A percentile compares a stretch with the other conserved stretches of the same genome.
Conservation (phyloP, 23 tunicate species). For the Aplidium turbinatum region DNA sequence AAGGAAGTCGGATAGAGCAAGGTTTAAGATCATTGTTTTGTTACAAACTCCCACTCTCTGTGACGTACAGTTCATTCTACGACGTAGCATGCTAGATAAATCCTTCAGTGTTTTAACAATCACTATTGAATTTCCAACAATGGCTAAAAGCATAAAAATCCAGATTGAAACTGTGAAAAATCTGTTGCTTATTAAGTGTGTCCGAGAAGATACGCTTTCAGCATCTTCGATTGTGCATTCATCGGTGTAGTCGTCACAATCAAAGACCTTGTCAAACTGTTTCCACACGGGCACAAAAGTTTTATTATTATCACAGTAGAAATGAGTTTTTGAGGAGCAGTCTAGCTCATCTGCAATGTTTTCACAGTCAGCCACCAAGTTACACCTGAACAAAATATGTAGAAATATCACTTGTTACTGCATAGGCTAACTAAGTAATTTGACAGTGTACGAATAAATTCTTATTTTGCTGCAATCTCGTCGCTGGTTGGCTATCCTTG, state of each 20-base stretch:
- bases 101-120: constrained; percentile 34
- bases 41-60: constrained; percentile 58
- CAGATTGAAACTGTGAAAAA: constrained; percentile 34
- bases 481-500: too few relatives aligned
- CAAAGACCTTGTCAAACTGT: constrained; percentile 38
- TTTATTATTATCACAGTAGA: constrained; percentile 43
- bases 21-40: constrained; percentile 61
- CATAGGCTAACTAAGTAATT: too few relatives aligned
- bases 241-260: constrained; percentile 54
- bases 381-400: constrained; percentile 20
- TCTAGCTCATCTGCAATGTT: constrained; percentile 32
- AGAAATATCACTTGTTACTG: not conserved
- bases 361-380: constrained; percentile 13
- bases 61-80: constrained; percentile 13
- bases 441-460: too few relatives aligned
- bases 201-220: constrained; percentile 29
- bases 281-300: constrained; percentile 22
- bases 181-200: constrained; percentile 30
- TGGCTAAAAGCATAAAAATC: constrained; percentile 44
- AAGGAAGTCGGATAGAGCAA: constrained; percentile 57
- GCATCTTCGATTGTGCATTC: constrained; percentile 29
- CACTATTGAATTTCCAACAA: constrained; percentile 52
- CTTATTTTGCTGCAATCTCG: too few relatives aligned
- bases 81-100: constrained; percentile 24
- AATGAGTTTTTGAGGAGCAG: constrained; percentile 29